Base-by-base conservation (phyloP, 2,888 invertebrate genomes). In the Eustalomyia histrio region DNA sequence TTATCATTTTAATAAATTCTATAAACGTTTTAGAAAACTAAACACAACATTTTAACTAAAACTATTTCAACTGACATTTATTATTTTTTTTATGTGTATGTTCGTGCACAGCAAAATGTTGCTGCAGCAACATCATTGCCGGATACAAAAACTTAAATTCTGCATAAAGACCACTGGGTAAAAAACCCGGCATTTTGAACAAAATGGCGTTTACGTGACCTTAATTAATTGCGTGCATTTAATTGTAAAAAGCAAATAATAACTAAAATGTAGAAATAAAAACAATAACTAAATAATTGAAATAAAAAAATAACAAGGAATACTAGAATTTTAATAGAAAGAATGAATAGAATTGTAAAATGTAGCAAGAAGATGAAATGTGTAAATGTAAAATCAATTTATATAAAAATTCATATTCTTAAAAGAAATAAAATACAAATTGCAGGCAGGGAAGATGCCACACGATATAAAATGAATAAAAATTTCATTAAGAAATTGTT, bases 161-260 rank as follows among this genome's bases (percentile, higher is more conserved):
- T 58, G 29, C 47, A 52, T 47, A 29, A 16, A 50, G 43, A 18
- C 33, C 33, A 17, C 16, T 29, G 16, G 14, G 6, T n/a, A 53
- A 35, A 12, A 18, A 39, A 17, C 2, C 33, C 24, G 50, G 50
- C 21, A 14, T 18, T 72, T 63, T 72, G 14, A 63, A 47, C 63
- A 63, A 24, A 29, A 72, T 63, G 63, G 47, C 55, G 43, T 43
- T 17, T 18, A 72, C 72, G 61, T 69, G 76, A 69, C 76, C 68
- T 69, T 69, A 63, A 76, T 76, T 76, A 76, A 76, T 69, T 76
- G 57, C 55, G 63, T 69, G 76, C 29, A 58, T 64, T 76, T 50
- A 76, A 69, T 76, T 69, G 16, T 29, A 76, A 69, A 35, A 43
- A 61, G 8, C 29, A 61, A 60, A 60, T 8, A 60, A 60, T 17